These are phyloP conservation scores for Furcula furcula DNA, from an alignment of 2,888 invertebrate genomes.

Conservation along the genomic window DNA sequence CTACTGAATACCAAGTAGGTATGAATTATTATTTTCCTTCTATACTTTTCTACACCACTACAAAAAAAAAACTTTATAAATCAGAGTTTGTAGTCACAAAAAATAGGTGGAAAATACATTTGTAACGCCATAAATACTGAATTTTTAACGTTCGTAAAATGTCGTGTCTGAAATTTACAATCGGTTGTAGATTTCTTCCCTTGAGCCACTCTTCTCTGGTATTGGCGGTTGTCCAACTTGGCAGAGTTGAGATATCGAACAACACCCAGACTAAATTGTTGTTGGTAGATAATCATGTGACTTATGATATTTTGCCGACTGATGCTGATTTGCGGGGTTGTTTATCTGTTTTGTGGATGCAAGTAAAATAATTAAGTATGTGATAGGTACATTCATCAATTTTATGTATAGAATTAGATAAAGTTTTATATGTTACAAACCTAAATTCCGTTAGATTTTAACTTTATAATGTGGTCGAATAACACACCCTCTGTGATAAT, in stretches of 20 bases:
- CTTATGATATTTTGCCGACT: neutral
- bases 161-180: constrained; percentile 27
- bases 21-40: no score
- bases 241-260: constrained; percentile 35
- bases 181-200: constrained; percentile 22
- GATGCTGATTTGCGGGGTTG: neutral
- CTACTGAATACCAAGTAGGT: no score
- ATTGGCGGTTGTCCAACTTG: constrained; percentile 62
- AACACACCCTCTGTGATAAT: no score
- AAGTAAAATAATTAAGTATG: neutral
- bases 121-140: constrained; percentile 20
- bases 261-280: constrained; percentile 4
- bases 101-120: no score
- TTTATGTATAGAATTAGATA: no score
- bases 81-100: no score
- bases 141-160: constrained; percentile 12
- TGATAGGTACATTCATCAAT: neutral
- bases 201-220: constrained; percentile 38
- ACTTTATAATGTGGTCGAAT: no score
- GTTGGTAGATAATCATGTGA: neutral
- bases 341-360: neutral
- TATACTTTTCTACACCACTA: no score
- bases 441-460: no score
- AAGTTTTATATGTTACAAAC: no score
- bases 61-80: no score